phyloP scores from a whole-genome alignment of 2,888 invertebrate species.

The Branchellion lobata region DNA sequence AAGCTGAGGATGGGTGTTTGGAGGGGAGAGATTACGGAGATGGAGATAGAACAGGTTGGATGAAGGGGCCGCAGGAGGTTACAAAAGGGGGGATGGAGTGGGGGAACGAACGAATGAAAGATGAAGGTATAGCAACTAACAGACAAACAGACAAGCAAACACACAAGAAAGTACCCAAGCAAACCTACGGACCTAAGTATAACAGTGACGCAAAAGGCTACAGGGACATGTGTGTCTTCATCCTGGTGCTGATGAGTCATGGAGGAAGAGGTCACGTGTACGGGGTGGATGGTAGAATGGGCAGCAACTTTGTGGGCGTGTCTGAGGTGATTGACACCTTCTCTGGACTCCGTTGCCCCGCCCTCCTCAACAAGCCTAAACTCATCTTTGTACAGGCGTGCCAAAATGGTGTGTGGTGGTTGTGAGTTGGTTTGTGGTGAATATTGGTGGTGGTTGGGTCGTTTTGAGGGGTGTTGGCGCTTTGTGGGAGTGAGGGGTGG shows the following conservation, averaged over 20 bases:
- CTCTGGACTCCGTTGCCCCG: neutral
- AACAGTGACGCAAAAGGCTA: neutral
- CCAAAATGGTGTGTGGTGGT: neutral
- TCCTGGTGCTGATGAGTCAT: conserved; percentile 21
- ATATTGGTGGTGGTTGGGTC: too few relatives aligned
- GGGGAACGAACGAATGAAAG: too few relatives aligned
- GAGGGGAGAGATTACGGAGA: too few relatives aligned
- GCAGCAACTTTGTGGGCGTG: conserved; percentile 5
- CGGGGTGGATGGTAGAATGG: conserved; percentile 5
- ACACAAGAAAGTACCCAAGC: neutral
- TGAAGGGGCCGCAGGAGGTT: too few relatives aligned
- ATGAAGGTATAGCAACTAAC: too few relatives aligned
- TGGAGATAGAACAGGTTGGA: too few relatives aligned
- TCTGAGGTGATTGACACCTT: conserved; percentile 5
- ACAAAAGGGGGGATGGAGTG: too few relatives aligned
- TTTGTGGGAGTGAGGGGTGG: too few relatives aligned
- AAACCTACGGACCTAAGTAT: neutral
- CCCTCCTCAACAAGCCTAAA: conserved; percentile 21
- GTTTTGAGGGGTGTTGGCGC: too few relatives aligned
- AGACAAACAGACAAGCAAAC: neutral
- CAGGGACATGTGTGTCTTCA: neutral
- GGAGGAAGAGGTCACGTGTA: conserved; percentile 21
- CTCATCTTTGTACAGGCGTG: conserved; percentile 35
- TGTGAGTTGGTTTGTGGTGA: neutral
- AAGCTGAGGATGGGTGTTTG: conserved; percentile 37